Evolutionary conservation across 37 sponge, comb jelly and placozoan species (phyloP), one percentile per base, ranked within the genome.

Genomic region (Amphimedon queenslandica): DNA sequence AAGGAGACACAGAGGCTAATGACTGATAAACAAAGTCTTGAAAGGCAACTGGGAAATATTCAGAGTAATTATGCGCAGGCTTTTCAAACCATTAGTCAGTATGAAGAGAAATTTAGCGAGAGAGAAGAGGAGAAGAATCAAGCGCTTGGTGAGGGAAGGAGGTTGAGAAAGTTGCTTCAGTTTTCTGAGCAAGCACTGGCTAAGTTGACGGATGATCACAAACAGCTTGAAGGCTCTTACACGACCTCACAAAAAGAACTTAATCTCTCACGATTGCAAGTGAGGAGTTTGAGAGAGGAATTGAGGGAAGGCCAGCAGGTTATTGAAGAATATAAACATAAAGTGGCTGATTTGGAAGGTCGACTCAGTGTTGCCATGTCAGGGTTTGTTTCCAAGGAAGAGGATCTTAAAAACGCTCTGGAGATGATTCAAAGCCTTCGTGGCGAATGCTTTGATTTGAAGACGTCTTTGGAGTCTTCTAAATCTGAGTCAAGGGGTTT

Each of bases 211-310:
- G 67, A 66, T 58, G 77, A 81, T 1, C 69, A 71, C 47, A 33
- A 67, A 32, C 42, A 38, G 20, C 53, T 87, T 33, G 78, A 87
- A 64, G 66, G 82, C 0, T 11, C 78, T 27, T 61, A 81, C 39
- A 87, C 82, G 16, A 42, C 20, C 25, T 57, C 68, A 3, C 82
- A 87, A 38, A 47, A 67, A 30, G 42, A 77, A 61, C 42, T 47
- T 18, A 8, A 47, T 47, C 51, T 47, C 51, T 18, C 51, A 13
- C 51, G 13, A 13, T 13, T 13, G 13, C 51, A 47, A 13, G 8
- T 47, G 13, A 47, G 51, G 13, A 47, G 51, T 13, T 47, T 47
- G 51, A 47, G 51, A 47, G 13, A 47, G 51, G 13, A 13, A 47
- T 18, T 8, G 51, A 47, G 13, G 51, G 13, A 47, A 47, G 51